A percentile compares a stretch with the other conserved stretches of the same genome.
phyloP scores from a whole-genome alignment of 2,113 vertebrate genomes.

The Brachypteracias leptosomus region DNA sequence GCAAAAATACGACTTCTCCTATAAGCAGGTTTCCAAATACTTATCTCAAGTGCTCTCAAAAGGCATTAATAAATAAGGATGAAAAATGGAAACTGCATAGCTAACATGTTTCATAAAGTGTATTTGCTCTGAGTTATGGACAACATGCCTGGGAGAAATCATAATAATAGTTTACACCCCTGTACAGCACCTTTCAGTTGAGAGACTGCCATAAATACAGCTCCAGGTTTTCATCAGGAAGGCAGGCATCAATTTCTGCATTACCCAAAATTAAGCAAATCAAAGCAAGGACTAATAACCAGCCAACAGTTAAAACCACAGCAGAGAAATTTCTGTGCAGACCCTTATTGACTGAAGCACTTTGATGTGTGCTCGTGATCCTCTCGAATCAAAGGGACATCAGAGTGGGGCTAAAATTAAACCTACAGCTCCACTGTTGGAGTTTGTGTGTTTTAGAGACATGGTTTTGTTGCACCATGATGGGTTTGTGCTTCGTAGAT shows the following conservation, averaged over 20 bases:
- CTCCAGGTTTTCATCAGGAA: background rate
- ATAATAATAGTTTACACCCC: background rate
- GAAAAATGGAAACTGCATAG: slow-evolving; percentile 24
- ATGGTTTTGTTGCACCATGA: background rate
- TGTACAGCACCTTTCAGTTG: background rate
- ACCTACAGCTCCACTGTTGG: background rate
- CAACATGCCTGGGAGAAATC: background rate
- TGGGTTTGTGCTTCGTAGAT: fast-evolving
- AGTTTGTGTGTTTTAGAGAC: background rate
- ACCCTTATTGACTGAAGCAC: background rate
- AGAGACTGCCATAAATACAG: background rate
- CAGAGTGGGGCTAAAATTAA: background rate
- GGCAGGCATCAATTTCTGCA: background rate
- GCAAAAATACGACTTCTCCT: background rate
- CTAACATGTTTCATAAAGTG: background rate
- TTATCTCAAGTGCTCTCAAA: slow-evolving; percentile 54
- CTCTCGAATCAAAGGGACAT: background rate
- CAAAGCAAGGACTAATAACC: background rate
- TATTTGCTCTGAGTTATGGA: background rate
- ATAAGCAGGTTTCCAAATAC: slow-evolving; percentile 24
- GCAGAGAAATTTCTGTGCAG: fast-evolving
- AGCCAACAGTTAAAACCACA: background rate
- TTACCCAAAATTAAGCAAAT: background rate
- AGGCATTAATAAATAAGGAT: slow-evolving; percentile 40
- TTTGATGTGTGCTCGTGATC: background rate